Evolutionary conservation across 2,113 vertebrate species (phyloP).

Genomic region (Pseudorhombus dupliciocellatus): DNA sequence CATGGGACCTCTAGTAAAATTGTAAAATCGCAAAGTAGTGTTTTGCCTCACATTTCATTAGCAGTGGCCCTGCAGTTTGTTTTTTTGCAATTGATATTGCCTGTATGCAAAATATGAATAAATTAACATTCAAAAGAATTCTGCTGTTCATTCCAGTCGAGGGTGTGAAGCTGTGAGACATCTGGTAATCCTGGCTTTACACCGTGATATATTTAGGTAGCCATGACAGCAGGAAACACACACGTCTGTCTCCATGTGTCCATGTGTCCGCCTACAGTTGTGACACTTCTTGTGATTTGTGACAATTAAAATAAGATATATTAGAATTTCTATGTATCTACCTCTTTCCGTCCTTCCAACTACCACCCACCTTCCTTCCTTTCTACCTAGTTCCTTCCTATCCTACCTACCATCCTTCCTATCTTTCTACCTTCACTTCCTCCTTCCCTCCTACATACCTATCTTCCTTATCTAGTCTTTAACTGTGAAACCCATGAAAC

Average conservation of each 20-base stretch:
- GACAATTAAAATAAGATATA: no score
- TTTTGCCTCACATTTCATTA: background rate
- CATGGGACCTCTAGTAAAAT: no score
- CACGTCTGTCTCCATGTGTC: background rate
- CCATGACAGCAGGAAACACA: background rate
- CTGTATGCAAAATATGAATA: background rate
- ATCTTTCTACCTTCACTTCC: background rate
- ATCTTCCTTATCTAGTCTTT: background rate
- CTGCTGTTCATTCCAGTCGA: background rate
- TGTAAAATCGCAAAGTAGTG: no score
- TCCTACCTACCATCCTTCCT: no score
- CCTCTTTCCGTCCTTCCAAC: background rate
- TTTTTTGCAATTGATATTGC: background rate
- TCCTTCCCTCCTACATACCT: background rate
- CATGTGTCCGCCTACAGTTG: background rate
- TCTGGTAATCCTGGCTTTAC: slow-evolving; percentile 16
- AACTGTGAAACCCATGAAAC: background rate
- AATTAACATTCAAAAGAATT: background rate
- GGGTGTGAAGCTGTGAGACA: background rate
- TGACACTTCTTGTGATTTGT: no score
- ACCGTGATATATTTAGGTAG: slow-evolving; percentile 37
- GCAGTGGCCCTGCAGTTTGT: background rate
- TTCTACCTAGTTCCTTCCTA: no score
- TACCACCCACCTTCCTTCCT: background rate
- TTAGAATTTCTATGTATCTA: no score